Conservation (phyloP, 2,113 vertebrate species). For the Spea bombifrons region DNA sequence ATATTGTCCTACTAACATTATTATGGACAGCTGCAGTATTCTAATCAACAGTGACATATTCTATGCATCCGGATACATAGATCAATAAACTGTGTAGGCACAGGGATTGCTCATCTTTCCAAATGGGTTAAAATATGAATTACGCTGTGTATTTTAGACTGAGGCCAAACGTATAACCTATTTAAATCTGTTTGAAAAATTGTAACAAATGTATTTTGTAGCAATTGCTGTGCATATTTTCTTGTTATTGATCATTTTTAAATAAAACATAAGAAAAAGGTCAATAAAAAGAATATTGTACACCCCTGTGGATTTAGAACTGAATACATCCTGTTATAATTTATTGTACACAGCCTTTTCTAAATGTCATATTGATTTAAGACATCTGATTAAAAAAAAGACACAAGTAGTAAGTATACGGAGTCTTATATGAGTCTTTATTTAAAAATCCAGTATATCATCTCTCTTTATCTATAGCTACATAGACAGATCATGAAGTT, state of each 20-base stretch:
- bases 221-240: no score
- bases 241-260: no score
- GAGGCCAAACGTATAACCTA: neutral
- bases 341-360: neutral
- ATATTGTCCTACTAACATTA: neutral
- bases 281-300: no score
- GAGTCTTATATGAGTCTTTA: no score
- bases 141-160: neutral
- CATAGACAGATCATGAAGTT: no score
- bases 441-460: no score
- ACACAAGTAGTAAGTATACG: no score
- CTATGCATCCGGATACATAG: neutral
- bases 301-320: neutral
- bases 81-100: neutral
- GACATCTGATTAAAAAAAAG: neutral
- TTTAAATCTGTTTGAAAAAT: no score
- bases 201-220: no score
- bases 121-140: neutral
- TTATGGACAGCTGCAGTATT: neutral
- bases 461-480: no score
- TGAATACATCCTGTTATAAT: neutral
- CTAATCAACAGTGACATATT: neutral
- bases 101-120: neutral
- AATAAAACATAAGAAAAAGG: no score
- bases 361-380: constrained; percentile 14